phyloP scores from a whole-genome alignment of 2,113 vertebrate species.

The Neopipo cinnamomea region DNA sequence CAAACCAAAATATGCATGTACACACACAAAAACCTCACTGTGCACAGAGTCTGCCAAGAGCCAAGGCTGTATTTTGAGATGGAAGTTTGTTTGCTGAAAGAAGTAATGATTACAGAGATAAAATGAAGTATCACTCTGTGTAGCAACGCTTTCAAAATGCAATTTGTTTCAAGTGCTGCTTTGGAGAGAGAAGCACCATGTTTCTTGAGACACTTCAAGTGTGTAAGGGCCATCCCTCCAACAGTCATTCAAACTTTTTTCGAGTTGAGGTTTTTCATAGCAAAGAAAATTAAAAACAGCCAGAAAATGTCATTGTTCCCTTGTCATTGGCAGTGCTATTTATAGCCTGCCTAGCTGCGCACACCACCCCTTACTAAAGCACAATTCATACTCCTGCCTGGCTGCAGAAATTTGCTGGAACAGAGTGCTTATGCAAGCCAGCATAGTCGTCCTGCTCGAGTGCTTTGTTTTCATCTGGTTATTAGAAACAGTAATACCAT shows the following conservation, averaged over 20 bases:
- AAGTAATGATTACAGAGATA: not conserved
- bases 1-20: fast-evolving
- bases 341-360: not conserved
- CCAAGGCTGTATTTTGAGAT: not conserved
- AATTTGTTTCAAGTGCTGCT: not conserved
- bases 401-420: not conserved
- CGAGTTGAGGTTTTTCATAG: not conserved
- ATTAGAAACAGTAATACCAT: not conserved
- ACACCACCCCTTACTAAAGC: not conserved
- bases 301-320: not conserved
- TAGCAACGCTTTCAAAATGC: not conserved
- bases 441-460: not conserved
- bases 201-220: not conserved
- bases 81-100: not conserved
- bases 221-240: not conserved
- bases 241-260: not conserved
- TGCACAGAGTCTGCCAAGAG: not conserved
- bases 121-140: not conserved
- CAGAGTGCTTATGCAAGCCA: not conserved
- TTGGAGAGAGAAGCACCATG: not conserved
- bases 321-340: not conserved
- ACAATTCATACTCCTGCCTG: not conserved
- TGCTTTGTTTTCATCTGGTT: not conserved
- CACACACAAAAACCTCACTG: not conserved
- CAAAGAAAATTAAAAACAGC: not conserved